Percentiles rank a stretch among this genome's conserved stretches.
These are phyloP conservation scores for Gymnobelideus leadbeateri DNA, from an alignment of 2,113 vertebrate species.

Conservation along the genomic window DNA sequence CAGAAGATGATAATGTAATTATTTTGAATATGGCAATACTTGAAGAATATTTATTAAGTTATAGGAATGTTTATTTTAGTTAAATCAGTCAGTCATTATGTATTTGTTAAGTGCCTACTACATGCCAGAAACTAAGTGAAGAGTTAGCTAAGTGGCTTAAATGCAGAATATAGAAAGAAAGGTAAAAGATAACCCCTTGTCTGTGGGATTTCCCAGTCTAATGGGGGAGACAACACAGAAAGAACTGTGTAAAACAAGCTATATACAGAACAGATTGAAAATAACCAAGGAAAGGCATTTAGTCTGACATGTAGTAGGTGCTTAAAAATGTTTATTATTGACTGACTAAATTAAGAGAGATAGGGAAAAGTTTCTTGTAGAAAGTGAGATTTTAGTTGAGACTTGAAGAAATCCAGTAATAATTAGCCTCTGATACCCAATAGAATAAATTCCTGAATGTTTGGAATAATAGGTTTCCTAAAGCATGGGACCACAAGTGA, in stretches of 20 bases:
- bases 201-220: neutral
- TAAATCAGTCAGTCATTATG: neutral
- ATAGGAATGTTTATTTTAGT: neutral
- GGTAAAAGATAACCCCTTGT: neutral
- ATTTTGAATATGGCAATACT: neutral
- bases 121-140: neutral
- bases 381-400: neutral
- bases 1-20: neutral
- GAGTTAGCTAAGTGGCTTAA: neutral
- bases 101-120: neutral
- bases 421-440: neutral
- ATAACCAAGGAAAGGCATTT: neutral
- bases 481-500: neutral
- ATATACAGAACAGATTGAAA: neutral
- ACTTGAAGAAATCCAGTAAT: neutral
- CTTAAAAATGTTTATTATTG: neutral
- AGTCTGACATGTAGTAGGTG: neutral
- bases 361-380: neutral
- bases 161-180: too few species aligned
- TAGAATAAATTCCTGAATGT: neutral
- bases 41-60: neutral
- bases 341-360: neutral
- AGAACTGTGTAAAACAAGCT: neutral
- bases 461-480: neutral
- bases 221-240: neutral